A percentile compares a stretch with the other conserved stretches of the same genome.
These are phyloP conservation scores for Platyura marginata DNA, from an alignment of 1,140 invertebrate species.

Conservation along the genomic window DNA sequence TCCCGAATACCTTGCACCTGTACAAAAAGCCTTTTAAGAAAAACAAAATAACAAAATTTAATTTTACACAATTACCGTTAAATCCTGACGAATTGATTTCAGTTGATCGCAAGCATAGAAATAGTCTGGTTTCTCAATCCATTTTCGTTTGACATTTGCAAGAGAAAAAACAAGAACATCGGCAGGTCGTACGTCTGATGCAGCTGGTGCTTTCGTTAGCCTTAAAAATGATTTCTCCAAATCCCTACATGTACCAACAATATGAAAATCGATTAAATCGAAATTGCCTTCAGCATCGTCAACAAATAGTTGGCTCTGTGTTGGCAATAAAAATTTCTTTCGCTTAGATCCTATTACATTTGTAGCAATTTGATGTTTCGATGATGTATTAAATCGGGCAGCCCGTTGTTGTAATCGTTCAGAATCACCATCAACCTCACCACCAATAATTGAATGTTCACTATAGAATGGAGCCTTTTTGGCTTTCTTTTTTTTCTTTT, in stretches of 20 bases:
- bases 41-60: constrained; percentile 8
- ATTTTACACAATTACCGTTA: constrained; percentile 56
- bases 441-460: constrained; percentile 39
- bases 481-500: constrained; percentile 34
- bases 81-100: constrained; percentile 95
- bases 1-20: constrained; percentile 90
- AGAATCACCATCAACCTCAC: constrained; percentile 43
- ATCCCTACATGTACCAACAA: constrained; percentile 82
- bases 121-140: constrained; percentile 82
- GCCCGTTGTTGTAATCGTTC: constrained; percentile 68
- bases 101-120: constrained; percentile 94
- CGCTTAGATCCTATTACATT: background rate
- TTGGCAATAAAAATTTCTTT: constrained; percentile 3
- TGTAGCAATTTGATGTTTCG: constrained; percentile 2
- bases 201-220: constrained; percentile 86
- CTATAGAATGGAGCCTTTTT: constrained; percentile 47
- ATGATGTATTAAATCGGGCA: constrained; percentile 46
- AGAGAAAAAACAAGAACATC: constrained; percentile 70
- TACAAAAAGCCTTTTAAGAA: too few relatives aligned
- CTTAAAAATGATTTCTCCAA: constrained; percentile 90
- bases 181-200: constrained; percentile 76
- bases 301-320: constrained; percentile 16
- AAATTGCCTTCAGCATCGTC: constrained; percentile 42
- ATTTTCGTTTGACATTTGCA: constrained; percentile 75
- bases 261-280: constrained; percentile 67